Percentiles rank a stretch among this genome's conserved stretches.
These are phyloP conservation scores for Sarcophaga peregrina DNA, from an alignment of 1,140 invertebrate species.

Conservation along the genomic window DNA sequence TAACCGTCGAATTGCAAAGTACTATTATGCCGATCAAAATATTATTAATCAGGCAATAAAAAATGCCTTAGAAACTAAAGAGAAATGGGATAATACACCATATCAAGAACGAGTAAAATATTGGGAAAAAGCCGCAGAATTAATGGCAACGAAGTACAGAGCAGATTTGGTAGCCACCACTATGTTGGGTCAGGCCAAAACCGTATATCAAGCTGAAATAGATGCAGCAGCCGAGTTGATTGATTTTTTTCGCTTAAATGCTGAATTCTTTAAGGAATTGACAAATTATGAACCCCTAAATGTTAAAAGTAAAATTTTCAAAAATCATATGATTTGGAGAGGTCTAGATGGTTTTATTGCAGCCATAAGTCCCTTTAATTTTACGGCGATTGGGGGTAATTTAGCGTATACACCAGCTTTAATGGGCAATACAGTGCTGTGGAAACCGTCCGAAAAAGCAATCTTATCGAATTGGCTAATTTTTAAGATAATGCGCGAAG, in stretches of 20 bases:
- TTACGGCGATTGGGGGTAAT: constrained; percentile 98
- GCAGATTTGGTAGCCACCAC: constrained; percentile 91
- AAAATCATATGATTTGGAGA: constrained; percentile 86
- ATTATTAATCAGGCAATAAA: constrained; percentile 87
- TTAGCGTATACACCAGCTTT: constrained; percentile 93
- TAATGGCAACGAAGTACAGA: constrained; percentile 88
- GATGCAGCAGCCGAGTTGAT: constrained; percentile 95
- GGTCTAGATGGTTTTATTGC: constrained; percentile 97
- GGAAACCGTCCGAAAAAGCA: constrained; percentile 99
- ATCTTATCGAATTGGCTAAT: constrained; percentile 95
- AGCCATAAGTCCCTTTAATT: constrained; percentile 98
- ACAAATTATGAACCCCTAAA: constrained; percentile 87
- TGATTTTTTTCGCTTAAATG: constrained; percentile 95
- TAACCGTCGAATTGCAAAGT: constrained; percentile 85
- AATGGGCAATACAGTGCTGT: constrained; percentile 96
- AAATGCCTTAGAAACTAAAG: constrained; percentile 77
- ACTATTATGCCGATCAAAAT: constrained; percentile 85
- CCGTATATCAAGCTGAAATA: constrained; percentile 95
- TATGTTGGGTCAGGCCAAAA: constrained; percentile 97
- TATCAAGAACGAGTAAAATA: constrained; percentile 82
- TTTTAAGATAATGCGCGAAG: constrained; percentile 92
- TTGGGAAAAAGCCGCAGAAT: constrained; percentile 85
- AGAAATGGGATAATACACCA: constrained; percentile 85
- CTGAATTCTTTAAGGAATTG: constrained; percentile 80
- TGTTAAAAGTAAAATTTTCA: constrained; percentile 69